Conservation (phyloP, 2,113 vertebrate species). For the Mohoua ochrocephala region DNA sequence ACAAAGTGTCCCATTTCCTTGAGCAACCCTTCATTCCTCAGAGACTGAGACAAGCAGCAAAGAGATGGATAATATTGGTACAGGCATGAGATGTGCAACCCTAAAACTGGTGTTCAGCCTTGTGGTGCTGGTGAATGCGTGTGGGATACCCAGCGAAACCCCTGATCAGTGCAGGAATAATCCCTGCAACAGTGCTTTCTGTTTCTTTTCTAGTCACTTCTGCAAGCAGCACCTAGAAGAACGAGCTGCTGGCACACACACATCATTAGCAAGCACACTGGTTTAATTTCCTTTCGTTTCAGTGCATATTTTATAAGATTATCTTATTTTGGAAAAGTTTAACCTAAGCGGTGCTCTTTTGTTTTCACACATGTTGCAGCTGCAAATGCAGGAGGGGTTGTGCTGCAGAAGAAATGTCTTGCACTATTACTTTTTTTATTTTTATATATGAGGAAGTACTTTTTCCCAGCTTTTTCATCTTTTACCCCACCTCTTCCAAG, state of each 20-base stretch:
- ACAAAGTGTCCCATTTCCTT: neutral
- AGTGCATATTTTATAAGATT: neutral
- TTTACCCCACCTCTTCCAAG: neutral
- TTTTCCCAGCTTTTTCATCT: neutral
- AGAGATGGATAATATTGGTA: neutral
- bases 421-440: neutral
- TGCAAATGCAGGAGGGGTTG: neutral
- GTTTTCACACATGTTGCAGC: neutral
- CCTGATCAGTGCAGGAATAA: neutral
- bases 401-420: neutral
- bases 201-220: neutral
- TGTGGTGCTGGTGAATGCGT: neutral
- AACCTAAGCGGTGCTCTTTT: neutral
- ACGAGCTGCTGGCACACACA: rapidly evolving
- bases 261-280: neutral
- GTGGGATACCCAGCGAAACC: neutral
- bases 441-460: neutral
- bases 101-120: neutral
- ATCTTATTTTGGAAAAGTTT: neutral
- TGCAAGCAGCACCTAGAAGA: neutral
- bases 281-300: neutral
- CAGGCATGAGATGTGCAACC: neutral
- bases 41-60: rapidly evolving
- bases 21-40: neutral
- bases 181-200: neutral